Evolutionary conservation across 1,140 invertebrate genomes (phyloP), one percentile per base, ranked within the genome.

Genomic region (Lepidurus couesii): DNA sequence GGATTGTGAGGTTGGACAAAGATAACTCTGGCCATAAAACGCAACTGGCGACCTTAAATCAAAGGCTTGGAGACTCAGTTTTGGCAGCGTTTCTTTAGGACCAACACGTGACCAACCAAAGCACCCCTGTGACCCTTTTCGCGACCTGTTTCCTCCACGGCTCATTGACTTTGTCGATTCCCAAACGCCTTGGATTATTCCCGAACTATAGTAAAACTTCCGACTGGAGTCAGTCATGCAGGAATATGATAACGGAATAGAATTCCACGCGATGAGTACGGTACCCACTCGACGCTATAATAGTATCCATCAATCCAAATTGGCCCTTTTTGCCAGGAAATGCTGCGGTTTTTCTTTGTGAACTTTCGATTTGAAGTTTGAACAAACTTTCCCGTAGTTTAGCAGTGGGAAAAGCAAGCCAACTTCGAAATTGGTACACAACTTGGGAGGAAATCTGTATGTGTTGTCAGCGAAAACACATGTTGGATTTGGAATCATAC

Each of bases 121-220:
- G 16, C 13, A 65, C 53, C 53, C 53, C n/a, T 21, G 53, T 65
- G 53, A 16, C 53, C 21, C 53, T 7, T 21, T 65, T 16, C 53
- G 53, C 13, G 53, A 65, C 53, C 53, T 65, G 53, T 65, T 65
- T 21, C 34, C 6, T 21, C 16, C 21, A 65, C 53, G 53, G 53
- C 53, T 65, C 53, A 65, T 65, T 65, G 53, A 21, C 53, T 65
- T 65, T 65, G 53, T 65, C 53, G 53, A 65, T 65, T 65, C 53
- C 53, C n/a, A 16, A 65, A 65, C 53, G 13, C 53, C 53, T 65
- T 9, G 53, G 53, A 65, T 65, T 65, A 65, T 65, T 65, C 53
- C 53, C 21, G 16, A 65, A 21, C 53, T 65, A 1, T 4, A 34
- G 3, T 4, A 34, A 21, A 65, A 65, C 53, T 65, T 65, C 53